A percentile compares a stretch with the other conserved stretches of the same genome.
Conservation (phyloP, 2,113 vertebrate species). For the Eptesicus fuscus region DNA sequence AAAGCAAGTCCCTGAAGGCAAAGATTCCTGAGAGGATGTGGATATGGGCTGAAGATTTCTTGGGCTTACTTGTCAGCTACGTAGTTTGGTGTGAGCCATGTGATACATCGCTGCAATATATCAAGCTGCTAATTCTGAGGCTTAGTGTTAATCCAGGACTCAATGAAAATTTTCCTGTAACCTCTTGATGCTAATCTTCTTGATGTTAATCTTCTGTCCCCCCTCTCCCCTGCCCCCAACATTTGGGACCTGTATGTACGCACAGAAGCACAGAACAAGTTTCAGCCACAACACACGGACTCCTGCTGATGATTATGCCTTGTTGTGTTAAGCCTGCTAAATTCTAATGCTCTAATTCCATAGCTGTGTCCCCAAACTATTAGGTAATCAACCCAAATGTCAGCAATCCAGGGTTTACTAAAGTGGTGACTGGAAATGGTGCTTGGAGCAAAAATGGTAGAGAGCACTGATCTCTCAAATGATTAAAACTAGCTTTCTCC, state of each 20-base stretch:
- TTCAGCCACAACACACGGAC: constrained; percentile 33
- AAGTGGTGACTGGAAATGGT: background rate
- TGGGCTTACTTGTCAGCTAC: background rate
- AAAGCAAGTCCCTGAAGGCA: background rate
- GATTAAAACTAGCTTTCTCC: background rate
- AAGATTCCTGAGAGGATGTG: background rate
- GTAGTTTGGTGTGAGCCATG: background rate
- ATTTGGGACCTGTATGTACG: background rate
- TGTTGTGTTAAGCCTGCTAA: constrained; percentile 64
- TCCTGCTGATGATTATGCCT: constrained; percentile 50
- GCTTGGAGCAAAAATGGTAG: background rate
- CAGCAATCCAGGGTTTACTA: constrained; percentile 37
- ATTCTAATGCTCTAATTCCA: constrained; percentile 73
- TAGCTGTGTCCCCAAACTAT: constrained; percentile 38
- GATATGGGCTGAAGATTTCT: background rate
- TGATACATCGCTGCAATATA: constrained; percentile 7
- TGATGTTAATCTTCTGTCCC: background rate
- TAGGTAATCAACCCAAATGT: constrained; percentile 37
- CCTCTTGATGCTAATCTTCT: constrained; percentile 47
- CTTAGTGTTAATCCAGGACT: constrained; percentile 53
- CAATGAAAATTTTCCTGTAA: constrained; percentile 21
- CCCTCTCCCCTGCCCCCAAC: background rate
- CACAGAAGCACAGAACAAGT: constrained; percentile 4
- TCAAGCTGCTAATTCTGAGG: constrained; percentile 4
- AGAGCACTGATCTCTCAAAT: background rate